Conservation (phyloP, 2,797 vertebrate genomes). For the Capromys pilorides region DNA sequence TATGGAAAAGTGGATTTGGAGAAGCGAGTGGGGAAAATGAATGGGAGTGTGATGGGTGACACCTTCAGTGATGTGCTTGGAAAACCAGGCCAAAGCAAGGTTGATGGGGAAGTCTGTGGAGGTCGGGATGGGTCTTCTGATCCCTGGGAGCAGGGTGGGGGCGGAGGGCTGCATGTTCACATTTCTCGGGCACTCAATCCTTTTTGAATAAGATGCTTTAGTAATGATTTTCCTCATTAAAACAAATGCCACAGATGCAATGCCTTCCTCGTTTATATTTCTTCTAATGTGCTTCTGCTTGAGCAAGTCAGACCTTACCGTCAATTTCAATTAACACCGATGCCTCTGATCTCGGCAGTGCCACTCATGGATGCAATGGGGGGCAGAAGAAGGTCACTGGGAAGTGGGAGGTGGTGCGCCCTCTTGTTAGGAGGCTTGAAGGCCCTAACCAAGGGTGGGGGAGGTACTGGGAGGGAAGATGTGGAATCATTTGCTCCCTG, state of each 20-base stretch:
- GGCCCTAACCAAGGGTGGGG: not conserved
- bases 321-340: slow-evolving; percentile 84
- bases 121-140: not conserved
- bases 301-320: slow-evolving; percentile 82
- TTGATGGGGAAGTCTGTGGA: not conserved
- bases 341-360: slow-evolving; percentile 78
- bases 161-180: slow-evolving; percentile 38
- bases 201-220: slow-evolving; percentile 76
- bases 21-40: not conserved
- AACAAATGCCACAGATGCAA: slow-evolving; percentile 83
- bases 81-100: not conserved
- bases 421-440: slow-evolving; percentile 13
- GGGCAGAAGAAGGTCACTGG: slow-evolving; percentile 62
- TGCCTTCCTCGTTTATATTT: slow-evolving; percentile 80
- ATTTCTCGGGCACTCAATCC: slow-evolving; percentile 76
- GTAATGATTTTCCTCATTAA: slow-evolving; percentile 82
- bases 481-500: slow-evolving; percentile 24
- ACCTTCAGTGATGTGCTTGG: not conserved
- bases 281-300: slow-evolving; percentile 83
- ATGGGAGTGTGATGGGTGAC: not conserved
- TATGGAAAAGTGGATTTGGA: not conserved
- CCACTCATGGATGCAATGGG: slow-evolving; percentile 60
- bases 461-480: not conserved
- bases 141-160: not conserved
- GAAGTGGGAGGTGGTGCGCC: slow-evolving; percentile 18